phyloP scores from a whole-genome alignment of 2,888 invertebrate genomes.

The Andrena dorsata region DNA sequence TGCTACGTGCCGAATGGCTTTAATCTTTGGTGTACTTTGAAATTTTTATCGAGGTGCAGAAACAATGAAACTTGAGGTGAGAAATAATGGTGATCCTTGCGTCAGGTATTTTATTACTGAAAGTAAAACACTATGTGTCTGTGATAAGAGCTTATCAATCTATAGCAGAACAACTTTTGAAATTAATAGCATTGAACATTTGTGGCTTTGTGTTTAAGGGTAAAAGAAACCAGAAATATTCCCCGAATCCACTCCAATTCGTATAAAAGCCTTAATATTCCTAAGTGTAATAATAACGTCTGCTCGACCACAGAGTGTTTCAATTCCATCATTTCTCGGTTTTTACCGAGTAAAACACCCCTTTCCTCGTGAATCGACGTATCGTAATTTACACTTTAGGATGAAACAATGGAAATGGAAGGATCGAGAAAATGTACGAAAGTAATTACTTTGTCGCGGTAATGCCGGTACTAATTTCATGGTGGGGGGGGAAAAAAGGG shows the following conservation, averaged over 20 bases:
- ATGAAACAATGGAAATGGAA: not conserved
- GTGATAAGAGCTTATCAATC: not conserved
- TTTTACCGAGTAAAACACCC: not conserved
- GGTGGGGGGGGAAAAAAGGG: constrained; percentile 14
- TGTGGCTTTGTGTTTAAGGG: no score
- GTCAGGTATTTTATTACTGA: no score
- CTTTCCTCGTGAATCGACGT: not conserved
- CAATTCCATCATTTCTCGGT: not conserved
- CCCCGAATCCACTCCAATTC: no score
- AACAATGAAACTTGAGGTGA: not conserved
- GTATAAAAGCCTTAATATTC: no score
- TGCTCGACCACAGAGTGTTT: no score
- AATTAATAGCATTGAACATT: no score
- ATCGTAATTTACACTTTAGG: not conserved
- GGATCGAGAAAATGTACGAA: constrained; percentile 19
- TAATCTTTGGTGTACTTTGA: no score
- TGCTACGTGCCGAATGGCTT: no score
- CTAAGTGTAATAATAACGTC: no score
- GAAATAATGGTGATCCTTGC: no score
- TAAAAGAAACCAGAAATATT: no score
- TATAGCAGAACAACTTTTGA: no score
- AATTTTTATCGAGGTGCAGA: not conserved
- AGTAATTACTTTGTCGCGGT: constrained; percentile 52
- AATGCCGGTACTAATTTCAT: constrained; percentile 56
- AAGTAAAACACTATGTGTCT: not conserved